Evolutionary conservation across 2,113 vertebrate species (phyloP), one percentile per base, ranked within the genome.

Genomic region (Ciconia maguari): DNA sequence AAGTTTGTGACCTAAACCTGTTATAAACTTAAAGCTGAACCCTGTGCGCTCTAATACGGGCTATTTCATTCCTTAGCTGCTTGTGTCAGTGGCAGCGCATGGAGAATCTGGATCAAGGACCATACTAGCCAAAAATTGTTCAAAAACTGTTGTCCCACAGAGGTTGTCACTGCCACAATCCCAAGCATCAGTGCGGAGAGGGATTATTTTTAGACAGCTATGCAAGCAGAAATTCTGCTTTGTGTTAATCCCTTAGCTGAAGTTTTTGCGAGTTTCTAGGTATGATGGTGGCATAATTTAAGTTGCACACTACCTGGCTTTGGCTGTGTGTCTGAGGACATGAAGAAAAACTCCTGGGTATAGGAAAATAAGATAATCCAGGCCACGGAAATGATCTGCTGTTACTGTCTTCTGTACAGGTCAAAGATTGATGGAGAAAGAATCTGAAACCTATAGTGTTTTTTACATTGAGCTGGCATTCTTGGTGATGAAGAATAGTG

Each of bases 11-110:
- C 25, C 54, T 79, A n/a, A 64, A 62, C 48, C 38, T 61, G 34
- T 55, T 83, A 13, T n/a, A 42, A 78, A 81, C 34, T 62, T 41
- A 13, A 60, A 74, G n/a, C 44, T 92, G 80, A 90, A 7, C 71
- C 4, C 11, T 58, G 10, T 19, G 54, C 38, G 3, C 30, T 58
- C 14, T 7, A 1, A 13, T 11, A 11, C 0, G 3, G 20, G 38
- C 7, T 38, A 4, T 62, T 88, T 52, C 5, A 8, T 58, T 61
- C 71, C 48, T 64, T 38, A 29, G 25, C 41, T 32, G 27, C 62
- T 19, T 44, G 13, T 49, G 49, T 10, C n/a, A 42, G 22, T 46
- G 60, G 38, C 54, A 83, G 34, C 3, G 0, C 4, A 2, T 13
- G 54, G 54, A 85, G 58, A 60, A 44, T 64, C 74, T 70, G 24